Evolutionary conservation across 1,140 invertebrate genomes (phyloP), one percentile per base, ranked within the genome.

Genomic region (Paracyclopina nana): DNA sequence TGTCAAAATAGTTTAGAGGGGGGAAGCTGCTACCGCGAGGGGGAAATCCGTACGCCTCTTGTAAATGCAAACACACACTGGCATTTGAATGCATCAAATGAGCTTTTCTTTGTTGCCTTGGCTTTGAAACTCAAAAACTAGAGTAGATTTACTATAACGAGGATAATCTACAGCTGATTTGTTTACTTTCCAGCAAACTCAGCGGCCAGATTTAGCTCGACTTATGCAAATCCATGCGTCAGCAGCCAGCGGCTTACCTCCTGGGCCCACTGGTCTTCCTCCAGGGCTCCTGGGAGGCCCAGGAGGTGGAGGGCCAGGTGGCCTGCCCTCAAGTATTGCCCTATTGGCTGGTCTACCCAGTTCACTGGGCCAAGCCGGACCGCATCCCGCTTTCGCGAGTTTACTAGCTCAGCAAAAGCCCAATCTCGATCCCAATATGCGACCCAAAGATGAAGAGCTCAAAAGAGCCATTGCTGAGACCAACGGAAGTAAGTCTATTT

Each of bases 151-250:
- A n/a, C n/a, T n/a, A n/a, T n/a, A 11, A 31, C 30, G n/a, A 11
- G 30, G 30, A 31, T n/a, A 31, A n/a, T 9, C 30, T 31, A 31
- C 41, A 9, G n/a, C 20, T 22, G 8, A 8, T 45, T 14, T 45
- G 14, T 4, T 18, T 45, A 5, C 5, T 48, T 30, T 25, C 3
- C 28, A 48, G 28, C 45, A 48, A 48, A 24, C 27, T n/a, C 50
- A 52, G 26, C 9, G 50, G 20, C 50, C 50, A 2, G 50, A 52
- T 45, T 14, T 52, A 12, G 31, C 30, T 4, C 34, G 50, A 4
- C 28, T 52, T 9, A 52, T 52, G 50, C 50, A 52, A 25, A 30
- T 52, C 22, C 50, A 52, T 11, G 50, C 50, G 2, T 41, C 43
- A 20, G 50, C 30, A 6, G 27, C 18, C 31, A 22, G 14, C 12